These are phyloP conservation scores for Brachirus orientalis DNA, from an alignment of 2,113 vertebrate species.

Conservation along the genomic window DNA sequence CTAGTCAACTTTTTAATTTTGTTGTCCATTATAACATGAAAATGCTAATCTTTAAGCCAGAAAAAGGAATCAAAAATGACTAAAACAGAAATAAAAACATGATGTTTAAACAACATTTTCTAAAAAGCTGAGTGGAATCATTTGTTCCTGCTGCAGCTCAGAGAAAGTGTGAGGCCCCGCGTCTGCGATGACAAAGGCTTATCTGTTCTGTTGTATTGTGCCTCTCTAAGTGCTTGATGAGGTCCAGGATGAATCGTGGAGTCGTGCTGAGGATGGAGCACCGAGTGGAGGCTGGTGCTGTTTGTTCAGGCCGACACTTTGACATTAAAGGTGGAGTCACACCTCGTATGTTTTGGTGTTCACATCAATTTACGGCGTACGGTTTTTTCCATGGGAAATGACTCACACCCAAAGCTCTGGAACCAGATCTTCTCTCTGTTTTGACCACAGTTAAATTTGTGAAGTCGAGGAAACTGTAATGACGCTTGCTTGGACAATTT, in stretches of 20 bases:
- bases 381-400: too few relatives aligned
- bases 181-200: conserved; percentile 64
- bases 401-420: too few relatives aligned
- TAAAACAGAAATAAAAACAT: too few relatives aligned
- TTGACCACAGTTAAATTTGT: too few relatives aligned
- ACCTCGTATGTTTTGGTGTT: not conserved
- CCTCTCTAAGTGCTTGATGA: conserved; percentile 53
- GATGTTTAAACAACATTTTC: too few relatives aligned
- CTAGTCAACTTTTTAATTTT: too few relatives aligned
- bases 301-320: conserved; percentile 17
- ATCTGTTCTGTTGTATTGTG: conserved; percentile 65
- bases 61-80: too few relatives aligned
- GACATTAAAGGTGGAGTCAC: not conserved
- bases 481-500: too few relatives aligned
- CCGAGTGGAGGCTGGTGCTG: not conserved
- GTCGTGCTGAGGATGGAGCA: conserved; percentile 11
- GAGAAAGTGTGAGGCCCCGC: conserved; percentile 54
- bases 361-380: not conserved
- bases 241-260: conserved; percentile 33
- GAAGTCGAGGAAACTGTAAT: too few relatives aligned
- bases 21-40: not conserved
- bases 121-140: too few relatives aligned
- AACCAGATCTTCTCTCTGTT: too few relatives aligned
- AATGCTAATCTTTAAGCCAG: not conserved
- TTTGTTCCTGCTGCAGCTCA: conserved; percentile 47